These are phyloP conservation scores for Ancistrus triradiatus DNA, from an alignment of 2,113 vertebrate species.

Conservation along the genomic window DNA sequence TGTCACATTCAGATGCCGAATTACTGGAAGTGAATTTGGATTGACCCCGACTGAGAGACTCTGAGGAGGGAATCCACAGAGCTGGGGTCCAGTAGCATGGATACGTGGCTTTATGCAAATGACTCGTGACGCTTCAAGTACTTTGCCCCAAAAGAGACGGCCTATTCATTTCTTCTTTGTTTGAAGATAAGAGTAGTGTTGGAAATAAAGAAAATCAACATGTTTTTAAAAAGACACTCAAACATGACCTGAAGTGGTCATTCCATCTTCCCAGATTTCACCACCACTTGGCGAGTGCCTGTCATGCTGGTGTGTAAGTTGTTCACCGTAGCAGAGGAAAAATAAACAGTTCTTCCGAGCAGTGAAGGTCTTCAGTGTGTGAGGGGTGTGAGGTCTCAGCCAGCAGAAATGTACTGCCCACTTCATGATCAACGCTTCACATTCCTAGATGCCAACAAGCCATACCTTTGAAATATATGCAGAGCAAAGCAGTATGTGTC, in stretches of 20 bases:
- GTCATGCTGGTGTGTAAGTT: conserved; percentile 62
- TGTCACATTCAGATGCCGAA: conserved; percentile 44
- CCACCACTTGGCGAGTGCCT: conserved; percentile 50
- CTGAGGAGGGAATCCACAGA: conserved; percentile 25
- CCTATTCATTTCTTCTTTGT: conserved; percentile 41
- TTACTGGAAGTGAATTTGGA: conserved; percentile 44
- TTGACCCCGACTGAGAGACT: conserved; percentile 37
- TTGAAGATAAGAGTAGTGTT: conserved; percentile 22
- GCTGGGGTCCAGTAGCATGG: conserved; percentile 18
- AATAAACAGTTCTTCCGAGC: conserved; percentile 62
- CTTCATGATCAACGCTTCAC: conserved; percentile 55
- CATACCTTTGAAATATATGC: conserved; percentile 49
- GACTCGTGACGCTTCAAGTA: conserved; percentile 16
- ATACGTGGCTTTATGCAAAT: conserved; percentile 36
- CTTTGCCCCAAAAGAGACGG: not conserved
- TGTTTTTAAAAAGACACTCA: conserved; percentile 26
- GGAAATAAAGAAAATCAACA: conserved; percentile 40
- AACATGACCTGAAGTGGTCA: conserved; percentile 51
- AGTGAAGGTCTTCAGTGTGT: conserved; percentile 66
- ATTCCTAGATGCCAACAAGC: conserved; percentile 63
- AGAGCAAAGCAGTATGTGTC: not conserved
- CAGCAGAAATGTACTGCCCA: conserved; percentile 55
- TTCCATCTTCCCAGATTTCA: conserved; percentile 49
- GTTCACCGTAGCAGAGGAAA: conserved; percentile 61
- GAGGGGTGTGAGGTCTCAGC: conserved; percentile 52